Evolutionary conservation across 2,888 invertebrate species (phyloP).

Genomic region (Chloromyia formosa): DNA sequence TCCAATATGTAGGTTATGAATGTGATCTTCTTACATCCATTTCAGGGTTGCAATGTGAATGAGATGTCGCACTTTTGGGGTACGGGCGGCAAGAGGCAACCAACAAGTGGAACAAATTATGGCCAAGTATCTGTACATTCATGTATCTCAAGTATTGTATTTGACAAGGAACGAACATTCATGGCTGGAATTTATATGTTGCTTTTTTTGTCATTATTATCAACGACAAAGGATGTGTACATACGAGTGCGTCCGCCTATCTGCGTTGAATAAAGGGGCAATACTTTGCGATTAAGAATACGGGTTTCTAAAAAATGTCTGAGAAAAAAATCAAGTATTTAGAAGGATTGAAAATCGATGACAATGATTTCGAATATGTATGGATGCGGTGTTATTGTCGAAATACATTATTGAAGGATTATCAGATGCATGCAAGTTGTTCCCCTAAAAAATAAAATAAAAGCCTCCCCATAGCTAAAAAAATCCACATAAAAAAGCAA

Average conservation of each 20-base stretch:
- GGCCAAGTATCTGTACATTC: background rate
- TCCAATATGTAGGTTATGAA: slow-evolving; percentile 26
- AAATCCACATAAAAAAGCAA: too few species aligned
- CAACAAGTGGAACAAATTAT: background rate
- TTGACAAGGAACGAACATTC: background rate
- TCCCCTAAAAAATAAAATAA: too few species aligned
- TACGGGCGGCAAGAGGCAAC: slow-evolving; percentile 3
- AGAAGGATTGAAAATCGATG: background rate
- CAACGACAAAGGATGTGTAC: background rate
- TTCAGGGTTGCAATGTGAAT: background rate
- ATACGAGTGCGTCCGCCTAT: background rate
- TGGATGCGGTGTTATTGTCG: too few species aligned
- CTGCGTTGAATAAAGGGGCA: background rate
- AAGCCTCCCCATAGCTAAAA: too few species aligned
- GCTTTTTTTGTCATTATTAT: background rate
- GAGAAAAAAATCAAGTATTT: background rate
- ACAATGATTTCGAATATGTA: background rate
- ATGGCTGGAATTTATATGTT: slow-evolving; percentile 28
- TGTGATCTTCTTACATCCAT: slow-evolving; percentile 5
- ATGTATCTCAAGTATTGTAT: slow-evolving; percentile 8
- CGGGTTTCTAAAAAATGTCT: background rate
- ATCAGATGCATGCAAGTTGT: too few species aligned
- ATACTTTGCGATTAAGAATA: background rate
- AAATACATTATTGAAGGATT: too few species aligned
- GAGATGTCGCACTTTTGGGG: background rate